These are phyloP conservation scores for Orbicella faveolata DNA, from an alignment of 64 coral and sea anemone species.

Conservation along the genomic window DNA sequence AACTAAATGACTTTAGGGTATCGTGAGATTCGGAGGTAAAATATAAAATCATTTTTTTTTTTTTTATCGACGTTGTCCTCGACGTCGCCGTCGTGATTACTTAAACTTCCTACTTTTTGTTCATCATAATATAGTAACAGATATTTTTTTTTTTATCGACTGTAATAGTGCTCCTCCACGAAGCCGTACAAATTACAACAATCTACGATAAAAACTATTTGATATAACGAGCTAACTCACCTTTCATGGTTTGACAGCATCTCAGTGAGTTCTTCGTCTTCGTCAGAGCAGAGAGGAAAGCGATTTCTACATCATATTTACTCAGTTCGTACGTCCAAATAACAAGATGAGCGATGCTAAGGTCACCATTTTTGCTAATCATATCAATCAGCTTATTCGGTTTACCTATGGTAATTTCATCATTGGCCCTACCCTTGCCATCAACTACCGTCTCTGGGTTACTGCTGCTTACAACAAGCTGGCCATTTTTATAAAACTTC, in stretches of 20 bases:
- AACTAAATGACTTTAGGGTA: too few relatives aligned
- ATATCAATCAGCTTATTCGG: slow-evolving; percentile 49
- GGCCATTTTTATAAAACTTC: slow-evolving; percentile 82
- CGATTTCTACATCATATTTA: slow-evolving; percentile 61
- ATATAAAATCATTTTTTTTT: too few relatives aligned
- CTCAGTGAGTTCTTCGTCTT: slow-evolving; percentile 43
- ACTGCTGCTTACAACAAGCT: slow-evolving; percentile 22
- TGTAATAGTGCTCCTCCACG: too few relatives aligned
- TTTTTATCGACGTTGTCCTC: too few relatives aligned
- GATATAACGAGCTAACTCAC: background rate
- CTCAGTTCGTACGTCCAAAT: slow-evolving; percentile 71
- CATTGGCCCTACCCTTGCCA: background rate
- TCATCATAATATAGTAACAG: too few relatives aligned
- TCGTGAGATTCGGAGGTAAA: too few relatives aligned
- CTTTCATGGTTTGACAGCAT: slow-evolving; percentile 76
- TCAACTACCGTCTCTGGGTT: slow-evolving; percentile 4
- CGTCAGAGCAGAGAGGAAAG: slow-evolving; percentile 47
- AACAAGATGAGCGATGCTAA: slow-evolving; percentile 75
- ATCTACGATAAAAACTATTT: too few relatives aligned
- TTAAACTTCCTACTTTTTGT: too few relatives aligned
- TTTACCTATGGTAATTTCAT: slow-evolving; percentile 54
- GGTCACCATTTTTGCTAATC: background rate
- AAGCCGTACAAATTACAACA: too few relatives aligned
- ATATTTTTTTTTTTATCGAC: too few relatives aligned
- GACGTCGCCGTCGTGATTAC: too few relatives aligned